Conservation (phyloP, 2,113 vertebrate species). For the Jacana jacana region DNA sequence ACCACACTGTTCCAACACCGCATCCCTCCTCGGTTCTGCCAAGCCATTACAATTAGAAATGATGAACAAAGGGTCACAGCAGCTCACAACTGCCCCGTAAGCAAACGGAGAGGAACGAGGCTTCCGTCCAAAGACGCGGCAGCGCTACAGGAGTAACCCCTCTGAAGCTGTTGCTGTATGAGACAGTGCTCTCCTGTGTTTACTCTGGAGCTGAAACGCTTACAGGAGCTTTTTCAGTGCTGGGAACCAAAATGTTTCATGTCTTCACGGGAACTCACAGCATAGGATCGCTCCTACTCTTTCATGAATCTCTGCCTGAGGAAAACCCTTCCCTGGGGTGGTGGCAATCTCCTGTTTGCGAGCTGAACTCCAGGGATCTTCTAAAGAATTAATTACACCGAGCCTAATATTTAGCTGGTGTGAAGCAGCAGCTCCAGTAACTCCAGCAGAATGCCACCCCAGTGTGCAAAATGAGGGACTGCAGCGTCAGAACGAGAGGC, state of each 20-base stretch:
- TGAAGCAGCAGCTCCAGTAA: background rate
- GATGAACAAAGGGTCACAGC: conserved; percentile 33
- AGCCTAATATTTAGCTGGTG: conserved; percentile 26
- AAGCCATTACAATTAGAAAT: conserved; percentile 43
- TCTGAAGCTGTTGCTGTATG: background rate
- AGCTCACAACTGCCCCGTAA: conserved; percentile 32
- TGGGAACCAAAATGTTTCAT: background rate
- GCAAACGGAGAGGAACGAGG: conserved; percentile 20
- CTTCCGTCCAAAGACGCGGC: conserved; percentile 26
- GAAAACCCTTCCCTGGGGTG: conserved; percentile 23
- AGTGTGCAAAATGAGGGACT: background rate
- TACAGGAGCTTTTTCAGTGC: conserved; percentile 4
- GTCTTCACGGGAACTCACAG: conserved; percentile 1
- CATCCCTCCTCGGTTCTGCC: conserved; percentile 14
- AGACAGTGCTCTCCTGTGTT: background rate
- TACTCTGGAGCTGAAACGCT: conserved; percentile 21
- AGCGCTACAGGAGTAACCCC: background rate
- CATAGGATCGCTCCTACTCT: conserved; percentile 14
- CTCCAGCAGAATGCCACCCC: background rate
- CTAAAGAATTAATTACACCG: conserved; percentile 11
- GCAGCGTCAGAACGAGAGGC: background rate
- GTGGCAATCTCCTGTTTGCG: conserved; percentile 49
- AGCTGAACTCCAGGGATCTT: conserved; percentile 23
- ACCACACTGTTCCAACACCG: background rate
- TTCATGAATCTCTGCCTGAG: background rate